Evolutionary conservation across 2,888 invertebrate genomes (phyloP).

Genomic region (Caradrina clavipalpis): DNA sequence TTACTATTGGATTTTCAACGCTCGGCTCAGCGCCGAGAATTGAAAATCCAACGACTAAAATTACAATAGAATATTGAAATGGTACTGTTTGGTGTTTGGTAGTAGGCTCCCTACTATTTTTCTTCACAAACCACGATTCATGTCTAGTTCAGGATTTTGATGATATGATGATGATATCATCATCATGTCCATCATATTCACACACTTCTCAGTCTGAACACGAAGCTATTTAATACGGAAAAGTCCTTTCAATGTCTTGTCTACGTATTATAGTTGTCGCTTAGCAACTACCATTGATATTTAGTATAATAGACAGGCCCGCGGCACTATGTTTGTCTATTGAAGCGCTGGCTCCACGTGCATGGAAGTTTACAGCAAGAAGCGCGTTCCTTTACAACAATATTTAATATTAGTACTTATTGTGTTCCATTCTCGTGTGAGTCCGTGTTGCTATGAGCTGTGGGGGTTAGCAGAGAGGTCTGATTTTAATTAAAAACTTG

Average conservation of each 20-base stretch:
- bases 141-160: no score
- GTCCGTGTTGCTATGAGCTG: slow-evolving; percentile 19
- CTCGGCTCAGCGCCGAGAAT: no score
- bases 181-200: background rate
- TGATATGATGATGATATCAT: no score
- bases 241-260: background rate
- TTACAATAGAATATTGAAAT: no score
- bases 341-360: slow-evolving; percentile 55
- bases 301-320: slow-evolving; percentile 9
- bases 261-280: slow-evolving; percentile 15
- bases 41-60: no score
- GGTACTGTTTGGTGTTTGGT: no score
- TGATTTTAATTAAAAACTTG: slow-evolving; percentile 29
- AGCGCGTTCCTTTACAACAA: slow-evolving; percentile 36
- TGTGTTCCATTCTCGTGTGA: slow-evolving; percentile 24
- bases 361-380: slow-evolving; percentile 58
- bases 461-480: slow-evolving; percentile 11
- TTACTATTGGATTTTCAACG: no score
- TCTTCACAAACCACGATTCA: no score
- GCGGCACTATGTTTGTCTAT: slow-evolving; percentile 42
- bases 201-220: background rate
- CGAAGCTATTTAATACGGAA: background rate
- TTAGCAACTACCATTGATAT: slow-evolving; percentile 23
- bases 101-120: no score
- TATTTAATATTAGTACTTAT: slow-evolving; percentile 51